Base-by-base conservation (phyloP, 2,888 invertebrate species). In the Galerucella pusilla region DNA sequence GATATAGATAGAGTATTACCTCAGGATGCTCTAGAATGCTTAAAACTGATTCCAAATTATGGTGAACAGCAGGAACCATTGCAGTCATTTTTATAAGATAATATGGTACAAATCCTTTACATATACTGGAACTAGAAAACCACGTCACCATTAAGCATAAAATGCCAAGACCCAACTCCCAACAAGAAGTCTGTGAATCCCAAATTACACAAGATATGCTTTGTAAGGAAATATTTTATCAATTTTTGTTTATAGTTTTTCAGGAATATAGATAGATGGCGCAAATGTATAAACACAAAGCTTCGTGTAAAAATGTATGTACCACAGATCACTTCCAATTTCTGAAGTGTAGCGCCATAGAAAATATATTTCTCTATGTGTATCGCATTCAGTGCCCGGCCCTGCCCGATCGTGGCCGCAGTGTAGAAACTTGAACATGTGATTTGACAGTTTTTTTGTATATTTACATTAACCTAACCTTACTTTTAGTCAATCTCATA, bases 21-120 rank as follows among this genome's bases (percentile, higher is more conserved):
- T 81, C 76, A 12, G 79, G 66, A 46, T 75, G 76, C 52, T 81
- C 75, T 25, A 83, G 77, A 45, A 80, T 73, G 20, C 74, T 69
- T 52, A 81, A 73, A 68, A 81, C 73, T 35, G 82, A 78, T 46
- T 80, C 80, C n/a, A 81, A 68, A 49, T 68, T 77, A 35, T 74
- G 72, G 59, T 70, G 76, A 11, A 76, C 52, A 42, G 73, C 67
- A 61, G 77, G 74, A 11, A 52, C 63, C 25, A 64, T 28, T n/a
- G 46, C 12, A 57, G 42, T 45, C 71, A 77, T 77, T 20, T 63
- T 73, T 52, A 67, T 12, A 3, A 73, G 67, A 66, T 60, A 45
- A 57, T 54, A 7, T 28, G n/a, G 57, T 25, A 64, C 16, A 57
- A 57, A 16, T 16, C n/a, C 20, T 57, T 57, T 57, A 57, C 20